Conservation (phyloP, 1,140 invertebrate genomes). For the Ephestia elutella region DNA sequence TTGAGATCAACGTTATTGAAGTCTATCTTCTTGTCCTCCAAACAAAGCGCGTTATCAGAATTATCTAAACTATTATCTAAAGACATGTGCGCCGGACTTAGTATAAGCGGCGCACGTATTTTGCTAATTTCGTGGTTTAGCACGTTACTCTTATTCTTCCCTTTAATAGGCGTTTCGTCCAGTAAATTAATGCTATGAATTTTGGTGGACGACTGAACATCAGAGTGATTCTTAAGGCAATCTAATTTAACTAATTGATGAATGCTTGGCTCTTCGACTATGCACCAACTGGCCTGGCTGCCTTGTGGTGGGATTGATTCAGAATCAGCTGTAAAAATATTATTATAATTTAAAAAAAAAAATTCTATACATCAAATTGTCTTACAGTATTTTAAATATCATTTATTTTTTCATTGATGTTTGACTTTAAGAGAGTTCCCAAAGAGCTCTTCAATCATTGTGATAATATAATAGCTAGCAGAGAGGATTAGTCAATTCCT, state of each 20-base stretch:
- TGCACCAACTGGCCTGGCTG: conserved; percentile 38
- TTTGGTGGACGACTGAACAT: conserved; percentile 48
- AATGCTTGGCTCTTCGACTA: conserved; percentile 44
- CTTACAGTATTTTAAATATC: no score
- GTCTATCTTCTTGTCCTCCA: conserved; percentile 64
- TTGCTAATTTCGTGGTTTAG: conserved; percentile 61
- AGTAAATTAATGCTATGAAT: conserved; percentile 28
- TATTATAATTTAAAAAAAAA: neutral
- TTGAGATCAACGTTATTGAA: conserved; percentile 69
- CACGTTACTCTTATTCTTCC: conserved; percentile 44
- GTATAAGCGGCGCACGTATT: conserved; percentile 37
- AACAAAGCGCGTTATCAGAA: conserved; percentile 46
- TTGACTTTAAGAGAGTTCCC: no score
- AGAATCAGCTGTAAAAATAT: conserved; percentile 36
- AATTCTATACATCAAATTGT: neutral
- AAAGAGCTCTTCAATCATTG: no score
- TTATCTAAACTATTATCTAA: conserved; percentile 65
- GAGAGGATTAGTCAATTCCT: no score
- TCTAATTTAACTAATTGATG: conserved; percentile 41
- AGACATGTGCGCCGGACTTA: conserved; percentile 59
- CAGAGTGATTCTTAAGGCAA: conserved; percentile 24
- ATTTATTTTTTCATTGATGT: no score
- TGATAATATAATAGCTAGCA: no score
- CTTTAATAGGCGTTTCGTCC: conserved; percentile 57
- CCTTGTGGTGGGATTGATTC: conserved; percentile 29